Evolutionary conservation across 2,888 invertebrate species (phyloP).

Genomic region (Camponotus fellah): DNA sequence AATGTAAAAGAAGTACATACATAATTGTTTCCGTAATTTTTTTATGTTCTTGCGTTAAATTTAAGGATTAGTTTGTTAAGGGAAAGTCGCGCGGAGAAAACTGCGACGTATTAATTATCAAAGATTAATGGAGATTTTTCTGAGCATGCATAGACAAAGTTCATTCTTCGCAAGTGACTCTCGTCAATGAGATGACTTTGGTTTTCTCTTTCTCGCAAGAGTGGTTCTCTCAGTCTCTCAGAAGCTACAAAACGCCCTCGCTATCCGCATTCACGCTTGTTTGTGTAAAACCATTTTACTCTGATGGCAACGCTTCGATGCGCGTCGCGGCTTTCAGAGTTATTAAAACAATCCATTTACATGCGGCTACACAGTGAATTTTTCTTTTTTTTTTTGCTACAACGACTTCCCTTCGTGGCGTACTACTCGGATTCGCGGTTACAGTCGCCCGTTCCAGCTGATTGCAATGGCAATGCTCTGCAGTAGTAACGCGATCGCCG

Average conservation of each 20-base stretch:
- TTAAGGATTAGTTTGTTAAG: not conserved
- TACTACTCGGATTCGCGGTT: constrained; percentile 21
- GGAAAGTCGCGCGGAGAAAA: constrained; percentile 6
- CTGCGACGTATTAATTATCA: constrained; percentile 41
- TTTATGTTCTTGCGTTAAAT: not conserved
- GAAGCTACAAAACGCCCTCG: constrained; percentile 31
- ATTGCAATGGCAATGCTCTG: constrained; percentile 35
- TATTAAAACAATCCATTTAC: constrained; percentile 80
- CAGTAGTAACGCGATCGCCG: constrained; percentile 21
- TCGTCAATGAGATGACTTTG: constrained; percentile 47
- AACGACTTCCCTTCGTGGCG: constrained; percentile 28
- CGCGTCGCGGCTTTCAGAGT: constrained; percentile 72
- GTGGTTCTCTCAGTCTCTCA: not conserved
- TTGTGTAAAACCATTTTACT: constrained; percentile 37
- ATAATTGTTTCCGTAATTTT: constrained; percentile 4
- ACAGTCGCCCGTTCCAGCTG: constrained; percentile 31
- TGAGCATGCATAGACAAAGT: constrained; percentile 16
- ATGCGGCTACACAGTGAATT: constrained; percentile 28
- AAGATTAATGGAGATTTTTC: constrained; percentile 43
- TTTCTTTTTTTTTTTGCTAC: constrained; percentile 2
- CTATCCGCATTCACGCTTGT: constrained; percentile 7
- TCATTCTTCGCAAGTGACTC: constrained; percentile 16
- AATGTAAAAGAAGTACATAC: not conserved
- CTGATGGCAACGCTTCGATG: constrained; percentile 36
- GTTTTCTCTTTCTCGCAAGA: not conserved